Evolutionary conservation across 2,888 invertebrate species (phyloP).

Genomic region (Lottia scabra): DNA sequence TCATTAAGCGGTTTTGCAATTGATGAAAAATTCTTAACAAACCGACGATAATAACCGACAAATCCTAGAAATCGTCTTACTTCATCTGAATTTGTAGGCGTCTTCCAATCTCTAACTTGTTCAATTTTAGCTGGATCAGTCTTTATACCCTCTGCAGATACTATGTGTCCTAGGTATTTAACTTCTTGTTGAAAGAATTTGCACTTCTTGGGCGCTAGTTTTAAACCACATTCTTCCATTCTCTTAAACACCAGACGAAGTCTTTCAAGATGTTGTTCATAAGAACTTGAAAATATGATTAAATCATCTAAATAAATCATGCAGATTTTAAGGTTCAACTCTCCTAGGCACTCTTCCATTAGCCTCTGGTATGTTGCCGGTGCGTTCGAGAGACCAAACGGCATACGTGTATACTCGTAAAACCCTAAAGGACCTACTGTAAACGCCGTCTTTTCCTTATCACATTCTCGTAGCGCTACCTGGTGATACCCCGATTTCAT

Average conservation of each 20-base stretch:
- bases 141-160: constrained; percentile 23
- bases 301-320: constrained; percentile 37
- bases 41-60: constrained; percentile 32
- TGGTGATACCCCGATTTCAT: neutral
- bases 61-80: constrained; percentile 31
- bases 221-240: constrained; percentile 19
- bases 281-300: constrained; percentile 26
- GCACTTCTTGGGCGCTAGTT: constrained; percentile 32
- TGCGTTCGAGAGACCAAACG: constrained; percentile 25
- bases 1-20: constrained; percentile 30
- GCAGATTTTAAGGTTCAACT: constrained; percentile 23
- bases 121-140: constrained; percentile 32
- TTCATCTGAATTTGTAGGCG: constrained; percentile 23
- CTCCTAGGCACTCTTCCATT: constrained; percentile 29
- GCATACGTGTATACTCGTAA: constrained; percentile 28
- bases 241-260: constrained; percentile 23
- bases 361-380: constrained; percentile 30
- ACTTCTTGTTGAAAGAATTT: constrained; percentile 16
- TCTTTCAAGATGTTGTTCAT: constrained; percentile 30
- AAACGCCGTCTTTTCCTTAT: constrained; percentile 30
- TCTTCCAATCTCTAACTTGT: constrained; percentile 30
- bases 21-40: constrained; percentile 28
- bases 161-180: constrained; percentile 27
- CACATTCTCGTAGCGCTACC: neutral
- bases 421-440: constrained; percentile 29